Percentiles rank a stretch among this genome's conserved stretches.
phyloP scores from a whole-genome alignment of 2,888 invertebrate species.

The Hoplodrina ambigua region DNA sequence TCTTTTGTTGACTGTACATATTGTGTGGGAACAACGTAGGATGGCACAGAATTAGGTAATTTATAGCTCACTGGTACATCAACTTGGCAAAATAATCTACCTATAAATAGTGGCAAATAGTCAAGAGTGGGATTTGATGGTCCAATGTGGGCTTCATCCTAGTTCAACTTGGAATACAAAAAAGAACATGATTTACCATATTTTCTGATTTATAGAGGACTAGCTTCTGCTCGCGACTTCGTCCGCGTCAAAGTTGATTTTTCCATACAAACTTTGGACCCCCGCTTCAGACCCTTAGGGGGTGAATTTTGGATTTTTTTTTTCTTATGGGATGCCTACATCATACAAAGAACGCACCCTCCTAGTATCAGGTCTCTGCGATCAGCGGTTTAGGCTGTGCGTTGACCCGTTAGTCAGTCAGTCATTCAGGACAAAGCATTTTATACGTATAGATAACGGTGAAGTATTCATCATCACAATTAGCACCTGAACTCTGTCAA shows the following conservation, averaged over 20 bases:
- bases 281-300: too few species aligned
- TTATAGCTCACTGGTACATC: slow-evolving; percentile 51
- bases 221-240: too few species aligned
- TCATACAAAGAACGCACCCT: too few species aligned
- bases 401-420: too few species aligned
- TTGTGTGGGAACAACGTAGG: slow-evolving; percentile 70
- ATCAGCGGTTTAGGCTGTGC: too few species aligned
- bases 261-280: too few species aligned
- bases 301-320: too few species aligned
- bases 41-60: slow-evolving; percentile 65
- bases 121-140: slow-evolving; percentile 59
- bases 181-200: slow-evolving; percentile 15
- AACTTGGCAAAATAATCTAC: slow-evolving; percentile 52
- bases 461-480: neutral
- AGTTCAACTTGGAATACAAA: slow-evolving; percentile 2
- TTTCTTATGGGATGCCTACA: too few species aligned
- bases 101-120: slow-evolving; percentile 46
- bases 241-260: too few species aligned
- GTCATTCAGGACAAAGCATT: too few species aligned
- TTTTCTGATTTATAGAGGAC: neutral
- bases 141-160: slow-evolving; percentile 44
- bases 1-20: slow-evolving; percentile 19
- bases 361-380: too few species aligned
- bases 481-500: neutral
- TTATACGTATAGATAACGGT: neutral